Evolutionary conservation across 1,140 invertebrate species (phyloP).

Genomic region (Andricus grossulariae): DNA sequence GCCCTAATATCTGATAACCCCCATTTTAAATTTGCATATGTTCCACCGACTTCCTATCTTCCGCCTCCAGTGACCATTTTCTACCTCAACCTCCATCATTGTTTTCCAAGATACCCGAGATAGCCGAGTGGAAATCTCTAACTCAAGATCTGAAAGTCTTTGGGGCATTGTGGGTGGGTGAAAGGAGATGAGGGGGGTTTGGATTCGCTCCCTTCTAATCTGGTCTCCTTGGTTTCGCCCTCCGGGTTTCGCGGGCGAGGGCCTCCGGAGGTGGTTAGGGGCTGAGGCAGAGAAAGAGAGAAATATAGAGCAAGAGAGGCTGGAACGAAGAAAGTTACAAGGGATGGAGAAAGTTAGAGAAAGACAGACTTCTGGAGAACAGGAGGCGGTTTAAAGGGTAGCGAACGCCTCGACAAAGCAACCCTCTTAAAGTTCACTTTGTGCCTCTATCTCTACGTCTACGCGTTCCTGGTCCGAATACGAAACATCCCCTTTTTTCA

Average conservation of each 20-base stretch:
- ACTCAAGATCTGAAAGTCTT: slow-evolving; percentile 52
- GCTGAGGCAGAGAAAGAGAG: slow-evolving; percentile 41
- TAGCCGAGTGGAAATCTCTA: slow-evolving; percentile 59
- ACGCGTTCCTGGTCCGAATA: slow-evolving; percentile 45
- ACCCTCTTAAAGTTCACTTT: slow-evolving; percentile 74
- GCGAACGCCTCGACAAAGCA: slow-evolving; percentile 72
- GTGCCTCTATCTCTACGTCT: slow-evolving; percentile 51
- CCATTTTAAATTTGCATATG: not conserved
- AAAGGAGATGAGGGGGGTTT: slow-evolving; percentile 49
- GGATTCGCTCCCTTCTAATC: slow-evolving; percentile 71
- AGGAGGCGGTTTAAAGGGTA: slow-evolving; percentile 72
- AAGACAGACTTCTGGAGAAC: slow-evolving; percentile 34
- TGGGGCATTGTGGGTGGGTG: slow-evolving; percentile 19
- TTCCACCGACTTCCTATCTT: not conserved
- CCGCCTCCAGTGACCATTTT: slow-evolving; percentile 40
- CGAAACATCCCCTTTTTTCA: slow-evolving; percentile 44
- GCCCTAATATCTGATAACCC: no score
- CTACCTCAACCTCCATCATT: slow-evolving; percentile 58
- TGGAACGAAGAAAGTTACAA: slow-evolving; percentile 44
- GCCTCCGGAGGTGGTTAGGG: slow-evolving; percentile 47
- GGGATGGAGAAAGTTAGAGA: slow-evolving; percentile 34
- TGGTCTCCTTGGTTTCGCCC: slow-evolving; percentile 76
- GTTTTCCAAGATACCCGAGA: slow-evolving; percentile 49
- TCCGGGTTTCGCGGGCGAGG: slow-evolving; percentile 60
- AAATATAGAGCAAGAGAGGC: slow-evolving; percentile 54